A percentile compares a stretch with the other conserved stretches of the same genome.
phyloP scores from a whole-genome alignment of 2,113 vertebrate species.

The Hiodon tergisus region DNA sequence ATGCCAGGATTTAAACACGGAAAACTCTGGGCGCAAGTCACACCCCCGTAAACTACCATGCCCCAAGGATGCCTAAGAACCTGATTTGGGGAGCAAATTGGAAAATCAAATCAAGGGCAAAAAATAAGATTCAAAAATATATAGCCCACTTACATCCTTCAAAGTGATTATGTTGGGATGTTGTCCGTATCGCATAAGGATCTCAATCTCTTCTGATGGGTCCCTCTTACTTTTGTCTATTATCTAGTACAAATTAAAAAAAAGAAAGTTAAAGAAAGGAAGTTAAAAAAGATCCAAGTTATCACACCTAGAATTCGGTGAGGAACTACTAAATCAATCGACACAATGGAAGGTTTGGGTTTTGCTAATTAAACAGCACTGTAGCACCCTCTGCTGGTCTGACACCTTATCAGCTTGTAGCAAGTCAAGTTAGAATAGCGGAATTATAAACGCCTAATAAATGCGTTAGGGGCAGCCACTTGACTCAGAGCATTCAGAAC shows the following conservation, averaged over 20 bases:
- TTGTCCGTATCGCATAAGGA: slow-evolving; percentile 91
- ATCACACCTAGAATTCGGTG: background rate
- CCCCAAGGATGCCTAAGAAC: no score
- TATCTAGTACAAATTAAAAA: slow-evolving; percentile 63
- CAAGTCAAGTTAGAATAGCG: no score
- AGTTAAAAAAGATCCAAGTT: background rate
- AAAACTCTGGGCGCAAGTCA: no score
- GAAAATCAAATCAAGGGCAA: no score
- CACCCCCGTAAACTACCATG: no score
- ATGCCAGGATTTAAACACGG: no score
- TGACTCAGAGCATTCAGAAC: background rate
- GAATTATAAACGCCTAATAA: no score
- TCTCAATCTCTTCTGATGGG: slow-evolving; percentile 95
- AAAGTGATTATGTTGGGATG: slow-evolving; percentile 96
- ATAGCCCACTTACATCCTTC: slow-evolving; percentile 81
- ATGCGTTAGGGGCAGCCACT: no score
- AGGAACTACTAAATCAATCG: background rate
- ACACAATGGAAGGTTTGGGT: background rate
- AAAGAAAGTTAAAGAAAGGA: slow-evolving; percentile 4
- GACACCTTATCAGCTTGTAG: no score
- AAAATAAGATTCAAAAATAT: background rate
- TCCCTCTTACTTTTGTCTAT: slow-evolving; percentile 97
- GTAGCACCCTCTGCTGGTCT: slow-evolving; percentile 52
- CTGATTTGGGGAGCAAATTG: no score
- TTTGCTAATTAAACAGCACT: slow-evolving; percentile 9